Conservation (phyloP, 2,888 invertebrate species). For the Ischnus inquisitorius region DNA sequence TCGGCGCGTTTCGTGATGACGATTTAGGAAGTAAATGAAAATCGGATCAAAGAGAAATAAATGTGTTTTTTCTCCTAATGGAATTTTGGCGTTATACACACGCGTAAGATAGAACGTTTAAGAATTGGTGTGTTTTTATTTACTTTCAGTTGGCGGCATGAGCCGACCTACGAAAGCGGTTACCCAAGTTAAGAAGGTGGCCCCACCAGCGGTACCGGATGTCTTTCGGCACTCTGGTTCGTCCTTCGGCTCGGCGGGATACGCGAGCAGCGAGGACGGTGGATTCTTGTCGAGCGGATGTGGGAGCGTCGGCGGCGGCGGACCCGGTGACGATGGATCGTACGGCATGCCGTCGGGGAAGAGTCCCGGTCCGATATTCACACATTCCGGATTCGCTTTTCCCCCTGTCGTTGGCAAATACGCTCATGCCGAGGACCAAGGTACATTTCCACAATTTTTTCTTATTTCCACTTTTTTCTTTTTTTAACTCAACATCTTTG, state of each 20-base stretch:
- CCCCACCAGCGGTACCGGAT: slow-evolving; percentile 95
- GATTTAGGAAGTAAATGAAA: no score
- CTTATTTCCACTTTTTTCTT: no score
- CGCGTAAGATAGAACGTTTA: slow-evolving; percentile 2
- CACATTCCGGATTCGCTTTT: slow-evolving; percentile 91
- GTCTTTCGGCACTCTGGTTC: slow-evolving; percentile 93
- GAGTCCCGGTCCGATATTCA: slow-evolving; percentile 89
- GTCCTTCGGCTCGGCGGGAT: slow-evolving; percentile 92
- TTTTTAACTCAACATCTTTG: no score
- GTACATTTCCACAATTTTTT: slow-evolving; percentile 74
- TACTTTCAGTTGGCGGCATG: slow-evolving; percentile 94
- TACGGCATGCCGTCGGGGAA: slow-evolving; percentile 88
- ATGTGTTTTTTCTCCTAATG: background rate
- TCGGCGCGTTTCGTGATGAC: background rate
- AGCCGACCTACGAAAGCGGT: slow-evolving; percentile 93
- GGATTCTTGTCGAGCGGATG: slow-evolving; percentile 86
- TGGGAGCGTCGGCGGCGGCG: slow-evolving; percentile 77
- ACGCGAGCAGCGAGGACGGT: slow-evolving; percentile 92
- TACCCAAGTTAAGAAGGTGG: slow-evolving; percentile 96
- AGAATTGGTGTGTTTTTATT: slow-evolving; percentile 76
- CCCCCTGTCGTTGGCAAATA: slow-evolving; percentile 87
- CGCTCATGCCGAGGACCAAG: slow-evolving; percentile 87
- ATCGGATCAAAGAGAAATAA: no score
- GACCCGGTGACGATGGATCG: slow-evolving; percentile 81
- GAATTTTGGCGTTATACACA: background rate